Conservation (phyloP, 92 coral and sea anemone genomes). For the Parazoanthus swiftii region DNA sequence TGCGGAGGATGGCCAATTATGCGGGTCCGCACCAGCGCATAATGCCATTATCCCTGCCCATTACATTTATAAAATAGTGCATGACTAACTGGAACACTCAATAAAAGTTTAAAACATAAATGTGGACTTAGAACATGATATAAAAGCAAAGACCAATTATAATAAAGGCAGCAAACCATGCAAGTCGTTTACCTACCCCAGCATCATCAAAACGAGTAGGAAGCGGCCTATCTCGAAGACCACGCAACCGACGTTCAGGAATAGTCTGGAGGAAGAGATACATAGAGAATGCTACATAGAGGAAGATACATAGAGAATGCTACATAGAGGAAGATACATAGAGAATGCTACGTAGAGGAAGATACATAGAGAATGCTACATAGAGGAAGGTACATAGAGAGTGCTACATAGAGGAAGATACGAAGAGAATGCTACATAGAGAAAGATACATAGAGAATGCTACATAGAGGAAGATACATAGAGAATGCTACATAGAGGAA, state of each 20-base stretch:
- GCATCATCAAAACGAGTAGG: conserved; percentile 96
- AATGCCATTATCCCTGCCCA: neutral
- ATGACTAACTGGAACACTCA: neutral
- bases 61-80: neutral
- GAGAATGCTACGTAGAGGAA: no score
- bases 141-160: neutral
- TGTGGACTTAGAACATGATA: neutral
- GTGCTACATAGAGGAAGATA: no score
- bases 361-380: no score
- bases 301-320: neutral
- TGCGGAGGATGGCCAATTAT: no score
- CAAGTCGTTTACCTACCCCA: conserved; percentile 57
- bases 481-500: no score
- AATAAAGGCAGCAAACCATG: neutral
- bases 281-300: neutral
- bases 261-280: conserved; percentile 45
- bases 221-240: conserved; percentile 77
- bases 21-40: no score
- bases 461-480: no score
- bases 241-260: conserved; percentile 89
- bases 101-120: neutral
- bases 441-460: no score
- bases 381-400: no score
- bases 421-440: no score
- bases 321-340: no score